Evolutionary conservation across 1,140 invertebrate genomes (phyloP).

Genomic region (Andrena cerasifolii): DNA sequence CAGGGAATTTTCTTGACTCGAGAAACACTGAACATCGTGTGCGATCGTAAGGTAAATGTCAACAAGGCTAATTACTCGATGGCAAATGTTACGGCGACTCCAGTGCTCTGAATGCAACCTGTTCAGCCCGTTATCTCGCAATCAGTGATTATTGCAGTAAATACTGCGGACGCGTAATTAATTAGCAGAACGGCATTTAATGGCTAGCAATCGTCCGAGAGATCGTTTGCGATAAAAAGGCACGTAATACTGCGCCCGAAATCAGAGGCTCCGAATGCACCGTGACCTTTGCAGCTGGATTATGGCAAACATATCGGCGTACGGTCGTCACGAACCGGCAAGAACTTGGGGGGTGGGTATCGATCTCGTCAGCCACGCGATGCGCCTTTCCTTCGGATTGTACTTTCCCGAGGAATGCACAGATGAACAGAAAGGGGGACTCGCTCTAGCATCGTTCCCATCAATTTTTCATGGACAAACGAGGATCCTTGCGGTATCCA

Average conservation of each 20-base stretch:
- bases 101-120: too few species aligned
- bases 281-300: conserved; percentile 42
- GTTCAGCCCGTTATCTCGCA: too few species aligned
- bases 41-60: background rate
- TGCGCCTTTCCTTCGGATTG: conserved; percentile 4
- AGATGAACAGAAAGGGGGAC: conserved; percentile 31
- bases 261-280: background rate
- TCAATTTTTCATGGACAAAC: background rate
- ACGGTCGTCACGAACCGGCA: conserved; percentile 34
- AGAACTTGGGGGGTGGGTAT: conserved; percentile 26
- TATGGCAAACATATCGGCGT: conserved; percentile 25
- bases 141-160: too few species aligned
- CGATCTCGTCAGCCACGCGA: conserved; percentile 30
- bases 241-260: background rate
- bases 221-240: background rate
- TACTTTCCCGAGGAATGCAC: background rate
- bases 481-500: too few species aligned
- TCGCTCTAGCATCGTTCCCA: background rate
- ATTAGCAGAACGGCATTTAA: background rate
- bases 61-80: background rate
- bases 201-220: background rate
- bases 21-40: background rate
- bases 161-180: too few species aligned
- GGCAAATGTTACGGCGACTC: background rate
- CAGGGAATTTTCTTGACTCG: background rate